Base-by-base conservation (phyloP, 2,888 invertebrate genomes). In the Chymomyza fuscimana region DNA sequence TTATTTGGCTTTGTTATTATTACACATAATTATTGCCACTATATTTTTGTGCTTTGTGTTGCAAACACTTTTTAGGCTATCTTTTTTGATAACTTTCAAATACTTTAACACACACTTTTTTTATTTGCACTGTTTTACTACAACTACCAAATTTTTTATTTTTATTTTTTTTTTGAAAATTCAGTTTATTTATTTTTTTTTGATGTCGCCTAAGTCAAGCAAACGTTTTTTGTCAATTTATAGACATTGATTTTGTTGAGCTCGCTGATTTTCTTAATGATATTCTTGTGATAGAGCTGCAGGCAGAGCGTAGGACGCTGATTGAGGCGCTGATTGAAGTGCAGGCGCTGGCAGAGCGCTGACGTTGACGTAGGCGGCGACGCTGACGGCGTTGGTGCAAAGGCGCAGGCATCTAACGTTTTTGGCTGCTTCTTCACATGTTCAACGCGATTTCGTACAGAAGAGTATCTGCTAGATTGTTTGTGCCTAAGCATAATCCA, bases 401-500 rank as follows among this genome's bases (percentile, higher is more conserved):
- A 68, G 65, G 51, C 50, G 69, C 67, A 67, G 70, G 84, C 82
- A 81, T 78, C 72, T 63, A 70, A 16, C 6, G 62, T 70, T 59
- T 50, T 2, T 40, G 6, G 51, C 59, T 72, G 69, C 70, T 74
- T 76, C 79, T 82, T 85, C 81, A 89, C 87, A 89, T 89, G 79
- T 82, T 83, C 77, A 75, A 72, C 81, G 67, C 63, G 73, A 75
- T 74, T 74, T 63, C 62, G 65, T 65, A 66, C 77, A 65, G 68
- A 40, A 65, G 68, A 54, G 51, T 66, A 71, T 68, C 71, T 68
- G 63, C 73, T 32, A 32, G 32, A 66, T 76, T 82, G 82, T 81
- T 85, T 79, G 75, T 78, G 80, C 86, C 81, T 81, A 82, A 90
- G 89, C 89, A 90, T 89, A 89, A 89, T 89, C 89, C 81, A 89